A percentile compares a stretch with the other conserved stretches of the same genome.
These are phyloP conservation scores for Halcyon leucocephala DNA, from an alignment of 2,797 vertebrate species.

Conservation along the genomic window DNA sequence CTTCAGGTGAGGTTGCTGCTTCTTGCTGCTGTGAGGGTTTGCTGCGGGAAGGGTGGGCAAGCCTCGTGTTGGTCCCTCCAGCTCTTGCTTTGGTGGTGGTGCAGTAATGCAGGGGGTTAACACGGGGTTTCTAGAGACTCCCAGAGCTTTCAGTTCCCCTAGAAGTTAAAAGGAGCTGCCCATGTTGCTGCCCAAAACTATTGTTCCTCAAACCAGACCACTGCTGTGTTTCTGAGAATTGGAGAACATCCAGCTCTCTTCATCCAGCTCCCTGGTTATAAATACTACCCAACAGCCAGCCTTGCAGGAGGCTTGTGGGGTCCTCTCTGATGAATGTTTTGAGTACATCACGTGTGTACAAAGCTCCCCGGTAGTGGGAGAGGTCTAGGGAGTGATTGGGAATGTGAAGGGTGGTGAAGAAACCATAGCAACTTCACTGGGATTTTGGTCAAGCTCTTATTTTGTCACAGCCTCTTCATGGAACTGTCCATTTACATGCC, in stretches of 20 bases:
- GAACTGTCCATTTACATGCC: not conserved
- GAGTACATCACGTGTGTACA: fast-evolving
- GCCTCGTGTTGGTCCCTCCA: not conserved
- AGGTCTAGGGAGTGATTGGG: not conserved
- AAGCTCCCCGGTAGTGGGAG: not conserved
- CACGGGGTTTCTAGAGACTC: not conserved
- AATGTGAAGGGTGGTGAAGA: not conserved
- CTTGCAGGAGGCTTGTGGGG: not conserved
- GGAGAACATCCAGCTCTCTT: not conserved
- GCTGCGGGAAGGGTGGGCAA: not conserved
- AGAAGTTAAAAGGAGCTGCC: not conserved
- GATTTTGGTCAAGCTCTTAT: not conserved
- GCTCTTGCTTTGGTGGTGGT: not conserved
- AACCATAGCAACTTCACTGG: not conserved
- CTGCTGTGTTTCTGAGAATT: not conserved
- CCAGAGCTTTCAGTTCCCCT: not conserved
- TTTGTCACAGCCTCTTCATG: not conserved
- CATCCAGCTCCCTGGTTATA: not conserved
- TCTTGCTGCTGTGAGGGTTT: not conserved
- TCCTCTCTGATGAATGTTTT: not conserved
- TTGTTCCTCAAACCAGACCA: not conserved
- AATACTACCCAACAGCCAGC: not conserved
- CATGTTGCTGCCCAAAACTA: not conserved
- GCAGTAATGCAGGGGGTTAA: not conserved
- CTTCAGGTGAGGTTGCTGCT: not conserved